These are phyloP conservation scores for Coluber constrictor DNA, from an alignment of 2,797 vertebrate genomes.

Conservation along the genomic window DNA sequence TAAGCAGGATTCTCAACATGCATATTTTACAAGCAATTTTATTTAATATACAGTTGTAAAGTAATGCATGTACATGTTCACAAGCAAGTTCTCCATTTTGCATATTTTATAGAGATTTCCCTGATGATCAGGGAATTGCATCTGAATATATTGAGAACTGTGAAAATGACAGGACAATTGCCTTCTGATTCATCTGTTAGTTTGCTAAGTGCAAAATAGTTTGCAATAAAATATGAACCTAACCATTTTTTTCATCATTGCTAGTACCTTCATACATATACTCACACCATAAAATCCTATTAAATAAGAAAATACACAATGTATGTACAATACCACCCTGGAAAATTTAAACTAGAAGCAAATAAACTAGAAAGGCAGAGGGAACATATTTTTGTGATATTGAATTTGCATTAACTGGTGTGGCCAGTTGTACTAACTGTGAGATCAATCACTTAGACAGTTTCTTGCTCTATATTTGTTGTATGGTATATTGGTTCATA, in stretches of 20 bases:
- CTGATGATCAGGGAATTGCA: background rate
- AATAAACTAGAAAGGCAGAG: constrained; percentile 39
- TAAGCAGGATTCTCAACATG: background rate
- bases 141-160: background rate
- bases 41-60: background rate
- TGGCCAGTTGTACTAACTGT: constrained; percentile 21
- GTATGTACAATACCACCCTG: constrained; percentile 47
- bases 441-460: constrained; percentile 35
- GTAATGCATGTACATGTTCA: background rate
- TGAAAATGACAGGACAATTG: background rate
- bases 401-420: constrained; percentile 45
- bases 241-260: background rate
- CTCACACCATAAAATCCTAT: constrained; percentile 33
- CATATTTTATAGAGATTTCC: background rate
- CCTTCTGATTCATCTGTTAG: background rate
- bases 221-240: background rate
- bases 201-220: background rate
- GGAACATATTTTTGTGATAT: constrained; percentile 27
- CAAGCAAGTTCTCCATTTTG: background rate
- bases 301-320: constrained; percentile 37
- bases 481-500: constrained; percentile 4
- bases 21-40: background rate
- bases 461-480: constrained; percentile 5
- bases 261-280: background rate
- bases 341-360: constrained; percentile 35